Conservation (phyloP, 2,113 vertebrate genomes). For the Fulmarus glacialis region DNA sequence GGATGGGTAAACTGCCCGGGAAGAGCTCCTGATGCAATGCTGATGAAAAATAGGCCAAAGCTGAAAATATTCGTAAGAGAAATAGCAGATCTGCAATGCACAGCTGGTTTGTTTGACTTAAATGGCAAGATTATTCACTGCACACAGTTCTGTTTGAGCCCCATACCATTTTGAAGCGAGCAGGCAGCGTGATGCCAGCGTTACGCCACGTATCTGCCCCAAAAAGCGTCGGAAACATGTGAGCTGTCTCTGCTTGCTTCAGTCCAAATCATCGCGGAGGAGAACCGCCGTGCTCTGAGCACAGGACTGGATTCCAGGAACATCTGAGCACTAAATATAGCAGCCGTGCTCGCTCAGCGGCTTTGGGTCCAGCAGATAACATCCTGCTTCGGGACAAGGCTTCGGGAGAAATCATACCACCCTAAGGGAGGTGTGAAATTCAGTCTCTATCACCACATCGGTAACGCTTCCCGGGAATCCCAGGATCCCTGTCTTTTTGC, state of each 20-base stretch:
- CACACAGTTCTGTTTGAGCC: background rate
- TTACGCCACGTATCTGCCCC: fast-evolving
- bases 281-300: background rate
- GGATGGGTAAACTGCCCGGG: background rate
- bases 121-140: background rate
- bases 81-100: background rate
- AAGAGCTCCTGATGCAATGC: background rate
- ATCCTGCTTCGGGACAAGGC: background rate
- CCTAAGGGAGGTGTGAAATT: background rate
- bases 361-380: background rate
- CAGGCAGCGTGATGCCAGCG: fast-evolving
- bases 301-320: background rate
- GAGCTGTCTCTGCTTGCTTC: background rate
- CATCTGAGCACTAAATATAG: background rate
- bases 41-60: background rate
- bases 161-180: background rate
- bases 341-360: background rate
- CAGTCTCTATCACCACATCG: background rate
- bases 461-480: background rate
- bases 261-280: background rate
- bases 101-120: background rate
- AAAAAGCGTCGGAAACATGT: background rate
- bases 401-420: fast-evolving
- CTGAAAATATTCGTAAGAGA: background rate
- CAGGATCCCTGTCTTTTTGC: background rate